These are phyloP conservation scores for Chrysolina haemoptera DNA, from an alignment of 2,888 invertebrate species.

Conservation along the genomic window DNA sequence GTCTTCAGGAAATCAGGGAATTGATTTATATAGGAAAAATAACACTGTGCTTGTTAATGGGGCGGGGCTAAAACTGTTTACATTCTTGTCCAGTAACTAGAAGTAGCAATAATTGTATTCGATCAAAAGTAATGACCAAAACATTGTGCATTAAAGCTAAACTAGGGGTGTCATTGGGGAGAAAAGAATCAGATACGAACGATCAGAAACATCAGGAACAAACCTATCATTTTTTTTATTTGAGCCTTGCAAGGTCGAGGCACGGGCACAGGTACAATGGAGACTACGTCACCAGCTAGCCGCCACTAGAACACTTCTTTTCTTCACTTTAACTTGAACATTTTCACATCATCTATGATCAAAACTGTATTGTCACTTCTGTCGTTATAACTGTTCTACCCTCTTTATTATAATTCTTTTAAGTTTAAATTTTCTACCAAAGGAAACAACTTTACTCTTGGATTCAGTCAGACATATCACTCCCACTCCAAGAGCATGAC, in stretches of 20 bases:
- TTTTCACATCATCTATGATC: slow-evolving; percentile 60
- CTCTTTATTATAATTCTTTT: slow-evolving; percentile 45
- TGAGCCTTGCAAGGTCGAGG: slow-evolving; percentile 62
- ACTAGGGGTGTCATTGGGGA: background rate
- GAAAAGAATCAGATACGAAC: background rate
- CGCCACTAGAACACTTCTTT: slow-evolving; percentile 56
- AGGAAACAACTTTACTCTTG: slow-evolving; percentile 59
- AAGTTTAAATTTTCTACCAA: slow-evolving; percentile 49
- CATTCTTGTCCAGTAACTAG: slow-evolving; percentile 59
- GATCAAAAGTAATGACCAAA: slow-evolving; percentile 34
- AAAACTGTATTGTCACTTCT: slow-evolving; percentile 46
- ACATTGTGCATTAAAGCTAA: slow-evolving; percentile 25
- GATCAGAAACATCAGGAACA: slow-evolving; percentile 48
- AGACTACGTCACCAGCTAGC: slow-evolving; percentile 69
- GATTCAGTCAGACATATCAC: slow-evolving; percentile 66
- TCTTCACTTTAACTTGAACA: slow-evolving; percentile 28
- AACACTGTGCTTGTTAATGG: slow-evolving; percentile 61
- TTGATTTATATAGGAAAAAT: slow-evolving; percentile 60
- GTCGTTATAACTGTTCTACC: slow-evolving; percentile 37
- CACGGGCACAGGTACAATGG: slow-evolving; percentile 68
- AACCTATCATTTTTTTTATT: slow-evolving; percentile 65
- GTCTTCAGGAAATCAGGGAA: slow-evolving; percentile 44
- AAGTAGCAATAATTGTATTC: slow-evolving; percentile 1
- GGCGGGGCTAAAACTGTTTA: slow-evolving; percentile 70
- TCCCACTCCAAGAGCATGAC: slow-evolving; percentile 69